phyloP scores from a whole-genome alignment of 2,888 invertebrate genomes.

The Achlya flavicornis region DNA sequence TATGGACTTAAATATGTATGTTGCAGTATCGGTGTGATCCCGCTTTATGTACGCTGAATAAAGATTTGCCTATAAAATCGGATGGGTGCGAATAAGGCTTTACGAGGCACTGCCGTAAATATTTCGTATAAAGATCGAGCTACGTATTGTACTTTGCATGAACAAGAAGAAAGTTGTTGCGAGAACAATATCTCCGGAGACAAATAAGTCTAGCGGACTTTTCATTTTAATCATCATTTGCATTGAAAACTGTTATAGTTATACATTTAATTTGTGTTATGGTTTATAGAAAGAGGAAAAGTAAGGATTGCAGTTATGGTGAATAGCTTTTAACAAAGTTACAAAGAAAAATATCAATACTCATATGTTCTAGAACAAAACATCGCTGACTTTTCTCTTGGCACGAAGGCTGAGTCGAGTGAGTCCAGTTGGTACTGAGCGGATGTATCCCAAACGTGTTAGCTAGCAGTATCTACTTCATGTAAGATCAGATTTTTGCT shows the following conservation, averaged over 20 bases:
- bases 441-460: too few species aligned
- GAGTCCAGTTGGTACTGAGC: too few species aligned
- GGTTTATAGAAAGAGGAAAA: not conserved
- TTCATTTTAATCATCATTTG: constrained; percentile 6
- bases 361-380: too few species aligned
- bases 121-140: constrained; percentile 6
- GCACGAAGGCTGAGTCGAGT: too few species aligned
- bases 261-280: too few species aligned
- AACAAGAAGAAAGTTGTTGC: not conserved
- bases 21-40: constrained; percentile 28
- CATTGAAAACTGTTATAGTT: not conserved
- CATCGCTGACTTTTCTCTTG: too few species aligned
- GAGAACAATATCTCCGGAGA: not conserved
- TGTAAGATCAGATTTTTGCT: too few species aligned
- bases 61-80: constrained; percentile 34
- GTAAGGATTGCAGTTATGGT: not conserved
- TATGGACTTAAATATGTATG: constrained; percentile 21
- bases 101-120: constrained; percentile 24
- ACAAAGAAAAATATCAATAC: too few species aligned
- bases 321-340: not conserved
- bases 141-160: constrained; percentile 4
- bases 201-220: not conserved
- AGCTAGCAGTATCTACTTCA: too few species aligned
- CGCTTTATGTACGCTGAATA: constrained; percentile 40
- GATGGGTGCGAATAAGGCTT: constrained; percentile 23